Evolutionary conservation across 2,113 vertebrate species (phyloP), one percentile per base, ranked within the genome.

Genomic region (Neogobius melanostomus): DNA sequence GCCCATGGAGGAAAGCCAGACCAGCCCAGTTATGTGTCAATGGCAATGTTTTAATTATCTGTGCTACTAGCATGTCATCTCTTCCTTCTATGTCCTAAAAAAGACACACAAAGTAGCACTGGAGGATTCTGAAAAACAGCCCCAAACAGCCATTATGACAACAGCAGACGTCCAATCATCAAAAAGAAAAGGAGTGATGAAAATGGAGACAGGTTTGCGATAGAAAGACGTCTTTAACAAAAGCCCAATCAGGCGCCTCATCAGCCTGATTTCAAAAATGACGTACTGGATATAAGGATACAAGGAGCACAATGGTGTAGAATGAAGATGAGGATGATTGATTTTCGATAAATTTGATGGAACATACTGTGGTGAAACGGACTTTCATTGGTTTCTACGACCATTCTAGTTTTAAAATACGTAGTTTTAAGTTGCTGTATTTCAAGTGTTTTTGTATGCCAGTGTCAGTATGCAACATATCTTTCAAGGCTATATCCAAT

Each of bases 41-140:
- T 57, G 78, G 52, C 78, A 11, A 82, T 65, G 64, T 80, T 86
- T 80, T 83, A 85, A 89, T 86, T 80, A 74, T 70, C 44, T 76
- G 42, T 64, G 57, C 48, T 65, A 63, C 85, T 80, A 76, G 56
- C 76, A 57, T 75, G n/a, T 66, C 10, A 66, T 75, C 77, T 65
- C 57, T 67, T 69, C 51, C 65, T 17, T 11, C 42, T 10, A 5
- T 59, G 11, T 73, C 63, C 64, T 80, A 75, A 88, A 84, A 81
- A 88, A 86, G 82, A 84, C 77, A 74, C 16, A 52, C 66, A 52
- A 61, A 83, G 66, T 51, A 68, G 54, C 69, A 66, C 61, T 42
- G 47, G 65, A 45, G 52, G 53, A 69, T 67, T 69, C 61, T 17
- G 28, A n/a, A 61, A 66, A 73, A 16, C 16, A 21, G 56, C 70